Evolutionary conservation across 64 coral and sea anemone species (phyloP).

Genomic region (Dendronephthya gigantea): DNA sequence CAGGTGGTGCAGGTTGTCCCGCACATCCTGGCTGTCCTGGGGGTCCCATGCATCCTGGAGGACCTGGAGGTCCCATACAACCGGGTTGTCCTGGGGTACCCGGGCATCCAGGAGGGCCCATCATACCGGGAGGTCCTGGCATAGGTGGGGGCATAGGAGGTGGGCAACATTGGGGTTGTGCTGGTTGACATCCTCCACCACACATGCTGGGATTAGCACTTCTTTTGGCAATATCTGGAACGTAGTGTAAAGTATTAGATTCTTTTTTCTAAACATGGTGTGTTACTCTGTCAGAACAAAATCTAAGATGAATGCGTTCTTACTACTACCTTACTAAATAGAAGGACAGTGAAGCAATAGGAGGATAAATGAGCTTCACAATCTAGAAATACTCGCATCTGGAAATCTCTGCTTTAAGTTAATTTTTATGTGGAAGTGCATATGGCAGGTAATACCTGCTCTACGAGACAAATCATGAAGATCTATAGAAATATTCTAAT

Average conservation of each 20-base stretch:
- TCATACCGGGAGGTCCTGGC: constrained; percentile 68
- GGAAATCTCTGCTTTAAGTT: no score
- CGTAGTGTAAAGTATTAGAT: no score
- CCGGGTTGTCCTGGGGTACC: constrained; percentile 49
- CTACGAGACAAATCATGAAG: neutral
- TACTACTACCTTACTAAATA: no score
- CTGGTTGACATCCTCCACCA: neutral
- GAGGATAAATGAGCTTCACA: no score
- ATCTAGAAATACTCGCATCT: no score
- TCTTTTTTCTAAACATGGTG: no score
- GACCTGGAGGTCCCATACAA: constrained; percentile 54
- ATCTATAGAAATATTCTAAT: neutral
- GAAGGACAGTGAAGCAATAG: no score
- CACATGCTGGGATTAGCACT: constrained; percentile 9
- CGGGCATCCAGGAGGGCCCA: constrained; percentile 70
- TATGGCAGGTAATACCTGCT: neutral
- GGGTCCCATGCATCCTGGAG: constrained; percentile 80
- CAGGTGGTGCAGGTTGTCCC: constrained; percentile 77
- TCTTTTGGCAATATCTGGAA: constrained; percentile 3
- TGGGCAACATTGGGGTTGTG: constrained; percentile 7
- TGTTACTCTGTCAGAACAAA: no score
- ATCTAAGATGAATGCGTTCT: no score
- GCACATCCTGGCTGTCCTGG: constrained; percentile 54
- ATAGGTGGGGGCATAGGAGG: constrained; percentile 43
- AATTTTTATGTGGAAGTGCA: neutral